phyloP scores from a whole-genome alignment of 2,797 vertebrate species.

The Myripristis murdjan region DNA sequence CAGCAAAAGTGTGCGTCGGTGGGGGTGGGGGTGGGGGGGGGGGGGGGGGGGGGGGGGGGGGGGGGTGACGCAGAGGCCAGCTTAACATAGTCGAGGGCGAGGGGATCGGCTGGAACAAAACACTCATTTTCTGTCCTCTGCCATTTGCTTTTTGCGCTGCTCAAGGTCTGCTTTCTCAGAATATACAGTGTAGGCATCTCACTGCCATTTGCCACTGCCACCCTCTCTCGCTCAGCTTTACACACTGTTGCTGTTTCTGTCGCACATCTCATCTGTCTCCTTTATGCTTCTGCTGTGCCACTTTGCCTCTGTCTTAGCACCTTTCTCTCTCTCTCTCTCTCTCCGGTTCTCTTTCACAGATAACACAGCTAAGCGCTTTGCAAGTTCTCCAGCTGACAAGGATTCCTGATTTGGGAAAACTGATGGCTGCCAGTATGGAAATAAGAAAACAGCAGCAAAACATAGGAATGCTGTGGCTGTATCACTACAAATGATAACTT shows the following conservation, averaged over 20 bases:
- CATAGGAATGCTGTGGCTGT: too few species aligned
- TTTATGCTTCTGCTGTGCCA: neutral
- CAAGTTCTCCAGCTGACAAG: too few species aligned
- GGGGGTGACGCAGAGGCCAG: slow-evolving; percentile 24
- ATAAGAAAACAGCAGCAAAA: too few species aligned
- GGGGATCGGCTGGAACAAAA: slow-evolving; percentile 2
- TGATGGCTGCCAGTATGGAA: neutral
- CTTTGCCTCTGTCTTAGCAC: neutral
- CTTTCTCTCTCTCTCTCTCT: neutral
- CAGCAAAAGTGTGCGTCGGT: slow-evolving; percentile 31
- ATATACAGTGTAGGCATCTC: neutral
- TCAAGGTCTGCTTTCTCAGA: neutral
- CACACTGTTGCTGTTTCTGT: neutral
- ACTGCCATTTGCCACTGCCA: neutral
- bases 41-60: too few species aligned
- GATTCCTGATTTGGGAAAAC: too few species aligned
- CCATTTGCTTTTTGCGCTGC: too few species aligned
- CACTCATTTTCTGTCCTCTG: neutral
- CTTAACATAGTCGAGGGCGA: neutral
- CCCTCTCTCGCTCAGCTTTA: neutral
- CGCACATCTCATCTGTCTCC: neutral
- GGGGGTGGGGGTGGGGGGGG: too few species aligned
- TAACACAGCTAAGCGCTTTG: too few species aligned
- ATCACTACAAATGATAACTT: too few species aligned
- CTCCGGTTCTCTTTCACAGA: neutral